phyloP scores from a whole-genome alignment of 1,140 invertebrate genomes.

The Pectinophora gossypiella region DNA sequence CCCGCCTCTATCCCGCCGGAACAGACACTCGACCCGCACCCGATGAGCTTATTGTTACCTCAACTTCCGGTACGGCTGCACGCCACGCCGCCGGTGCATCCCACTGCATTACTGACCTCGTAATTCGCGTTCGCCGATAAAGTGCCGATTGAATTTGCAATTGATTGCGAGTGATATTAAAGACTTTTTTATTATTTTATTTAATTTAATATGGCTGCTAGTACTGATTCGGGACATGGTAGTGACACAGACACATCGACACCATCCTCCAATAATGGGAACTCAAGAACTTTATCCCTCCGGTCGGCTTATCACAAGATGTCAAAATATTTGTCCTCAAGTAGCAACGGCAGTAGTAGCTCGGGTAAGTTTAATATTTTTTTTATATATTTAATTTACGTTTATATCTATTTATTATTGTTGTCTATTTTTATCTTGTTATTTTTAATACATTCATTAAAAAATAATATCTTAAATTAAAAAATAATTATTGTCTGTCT shows the following conservation, averaged over 20 bases:
- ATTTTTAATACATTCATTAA: no score
- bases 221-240: neutral
- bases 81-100: no score
- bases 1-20: slow-evolving; percentile 20
- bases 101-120: neutral
- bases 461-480: no score
- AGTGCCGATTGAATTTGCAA: neutral
- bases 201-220: neutral
- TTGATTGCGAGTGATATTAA: no score
- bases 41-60: slow-evolving; percentile 51
- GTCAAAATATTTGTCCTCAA: slow-evolving; percentile 24
- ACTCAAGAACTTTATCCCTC: slow-evolving; percentile 8
- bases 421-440: no score
- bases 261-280: neutral
- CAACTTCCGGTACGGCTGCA: slow-evolving; percentile 31
- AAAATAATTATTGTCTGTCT: no score
- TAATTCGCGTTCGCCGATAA: neutral
- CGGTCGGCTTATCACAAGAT: slow-evolving; percentile 29
- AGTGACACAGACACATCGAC: neutral
- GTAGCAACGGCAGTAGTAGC: no score
- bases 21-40: slow-evolving; percentile 42
- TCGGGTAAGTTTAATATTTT: no score
- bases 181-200: no score
- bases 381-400: no score
- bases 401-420: no score